Percentiles rank a stretch among this genome's conserved stretches.
Evolutionary conservation across 1,140 invertebrate genomes (phyloP).

Genomic region (Drosophila virilis): DNA sequence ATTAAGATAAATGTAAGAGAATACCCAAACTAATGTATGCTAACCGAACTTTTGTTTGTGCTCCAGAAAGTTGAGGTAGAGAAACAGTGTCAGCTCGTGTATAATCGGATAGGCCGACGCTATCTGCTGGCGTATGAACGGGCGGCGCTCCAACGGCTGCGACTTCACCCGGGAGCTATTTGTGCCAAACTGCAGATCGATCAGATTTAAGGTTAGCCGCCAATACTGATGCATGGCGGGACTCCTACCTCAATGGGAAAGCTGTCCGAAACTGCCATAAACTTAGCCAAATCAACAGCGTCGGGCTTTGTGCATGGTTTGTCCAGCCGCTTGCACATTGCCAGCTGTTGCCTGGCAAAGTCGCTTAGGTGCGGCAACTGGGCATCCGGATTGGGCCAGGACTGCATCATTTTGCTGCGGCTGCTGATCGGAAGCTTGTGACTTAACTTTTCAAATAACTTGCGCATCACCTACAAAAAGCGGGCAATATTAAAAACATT

Average conservation of each 20-base stretch:
- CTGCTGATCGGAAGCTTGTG: background rate
- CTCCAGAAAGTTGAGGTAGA: conserved; percentile 67
- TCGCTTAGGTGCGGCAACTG: background rate
- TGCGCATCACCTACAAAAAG: background rate
- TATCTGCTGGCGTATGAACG: conserved; percentile 53
- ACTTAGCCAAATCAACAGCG: conserved; percentile 25
- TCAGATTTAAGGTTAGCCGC: too few relatives aligned
- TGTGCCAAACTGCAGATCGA: conserved; percentile 29
- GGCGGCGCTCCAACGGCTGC: conserved; percentile 47
- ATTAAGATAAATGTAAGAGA: background rate
- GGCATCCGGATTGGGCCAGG: background rate
- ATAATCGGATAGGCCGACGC: conserved; percentile 76
- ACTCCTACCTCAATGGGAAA: conserved; percentile 42
- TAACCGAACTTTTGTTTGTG: conserved; percentile 72
- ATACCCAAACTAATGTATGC: conserved; percentile 7
- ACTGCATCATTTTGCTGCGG: background rate
- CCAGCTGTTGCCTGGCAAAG: conserved; percentile 26
- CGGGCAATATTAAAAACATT: background rate
- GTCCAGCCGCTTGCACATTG: conserved; percentile 11
- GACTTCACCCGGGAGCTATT: conserved; percentile 53
- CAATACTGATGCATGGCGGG: too few relatives aligned
- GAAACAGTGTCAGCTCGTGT: conserved; percentile 59
- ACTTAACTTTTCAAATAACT: background rate
- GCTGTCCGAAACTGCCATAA: conserved; percentile 28
- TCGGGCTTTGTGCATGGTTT: conserved; percentile 25